Evolutionary conservation across 2,888 invertebrate species (phyloP), one percentile per base, ranked within the genome.

Genomic region (Rhopalosiphum nymphaeae): DNA sequence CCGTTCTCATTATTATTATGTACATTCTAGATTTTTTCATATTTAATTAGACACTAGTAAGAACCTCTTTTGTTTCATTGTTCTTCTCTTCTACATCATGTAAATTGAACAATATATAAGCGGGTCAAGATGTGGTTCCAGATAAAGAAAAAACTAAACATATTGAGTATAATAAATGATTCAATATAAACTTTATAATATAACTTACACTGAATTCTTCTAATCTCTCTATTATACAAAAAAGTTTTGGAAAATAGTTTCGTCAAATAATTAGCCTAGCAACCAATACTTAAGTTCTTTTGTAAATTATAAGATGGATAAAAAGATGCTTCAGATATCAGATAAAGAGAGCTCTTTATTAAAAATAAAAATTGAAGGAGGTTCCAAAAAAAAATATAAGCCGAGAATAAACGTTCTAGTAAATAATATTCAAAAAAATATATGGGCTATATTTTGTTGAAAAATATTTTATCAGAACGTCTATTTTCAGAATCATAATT

Each of bases 21-120:
- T 88, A 92, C 78, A 53, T 88, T 29, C 78, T n/a, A 92, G 56
- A 29, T 78, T 93, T 93, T 92, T 93, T 21, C 78, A 93, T 93
- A 56, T 93, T 93, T 67, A 89, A 88, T 88, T 92, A 53, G 92
- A 88, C 42, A 88, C 87, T 67, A 67, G 42, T 36, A 88, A 57
- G 46, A 57, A 67, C 36, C 87, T 46, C 87, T 87, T 61, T 61
- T 92, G 49, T 88, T 87, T 86, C 61, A 67, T 61, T 87, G 10
- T 88, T 87, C 61, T 61, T 87, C 42, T 67, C 49, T 92, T 49
- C 16, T 78, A 53, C 16, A 42, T 44, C 67, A 26, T 29, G 78
- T 26, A 67, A 67, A 67, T 87, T 86, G n/a, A 86, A 46, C 25
- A 87, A 87, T 61, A 87, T 86, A 92, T 86, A 61, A 92, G 86